Evolutionary conservation across 1,140 invertebrate species (phyloP), one percentile per base, ranked within the genome.

Genomic region (Temnothorax curvispinosus): DNA sequence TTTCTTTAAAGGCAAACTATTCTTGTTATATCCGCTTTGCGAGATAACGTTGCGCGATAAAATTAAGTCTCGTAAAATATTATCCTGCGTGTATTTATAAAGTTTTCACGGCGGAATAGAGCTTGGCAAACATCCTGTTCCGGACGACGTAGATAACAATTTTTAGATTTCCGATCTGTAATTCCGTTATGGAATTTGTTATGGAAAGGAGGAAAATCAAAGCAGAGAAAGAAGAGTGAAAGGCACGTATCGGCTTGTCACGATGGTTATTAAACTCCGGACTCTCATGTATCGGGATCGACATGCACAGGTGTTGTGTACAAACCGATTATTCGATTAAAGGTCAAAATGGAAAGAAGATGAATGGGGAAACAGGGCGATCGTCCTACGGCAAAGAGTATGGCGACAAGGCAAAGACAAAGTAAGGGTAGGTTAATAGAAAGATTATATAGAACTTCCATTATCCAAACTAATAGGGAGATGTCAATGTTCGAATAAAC

Each of bases 281-380:
- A 75, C 41, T 58, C 38, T 44, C 13, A 15, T 60, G 38, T 21
- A 50, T 11, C 27, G 27, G 27, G n/a, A 65, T 52, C 58, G 58
- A 47, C 58, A 15, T 62, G 47, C 56, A 64, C 7, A 41, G 18
- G 27, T 9, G 6, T 7, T 35, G 47, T 54, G 58, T 65, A 65
- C 44, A 78, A 65, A 78, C 35, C 35, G 47, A 67, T 80, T 67
- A 67, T 67, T 80, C 76, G 32, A 78, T 76, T 76, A 76, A 32
- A 78, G 13, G n/a, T 15, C n/a, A 67, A 80, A 80, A 41, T 38
- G n/a, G 44, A 67, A 54, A 21, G 32, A 80, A 67, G 60, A 78
- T 65, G n/a, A 78, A 65, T 74, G 18, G 44, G 69, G 18, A 60
- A 71, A 60, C 18, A 44, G 56, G 35, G 18, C 4, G 27, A 13